These are phyloP conservation scores for Artibeus jamaicensis DNA, from an alignment of 2,797 vertebrate species.

Conservation along the genomic window DNA sequence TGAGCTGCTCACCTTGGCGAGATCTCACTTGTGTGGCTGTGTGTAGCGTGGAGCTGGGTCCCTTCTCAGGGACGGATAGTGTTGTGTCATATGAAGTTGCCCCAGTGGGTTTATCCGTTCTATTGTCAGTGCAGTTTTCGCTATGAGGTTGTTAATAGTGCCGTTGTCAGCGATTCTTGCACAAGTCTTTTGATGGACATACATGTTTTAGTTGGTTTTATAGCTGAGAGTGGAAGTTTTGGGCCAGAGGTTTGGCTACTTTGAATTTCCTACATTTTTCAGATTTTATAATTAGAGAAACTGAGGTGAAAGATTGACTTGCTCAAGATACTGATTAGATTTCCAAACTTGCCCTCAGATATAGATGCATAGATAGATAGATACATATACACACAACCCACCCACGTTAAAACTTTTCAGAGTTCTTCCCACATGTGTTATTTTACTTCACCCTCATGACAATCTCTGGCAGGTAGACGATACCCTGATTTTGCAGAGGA, in stretches of 20 bases:
- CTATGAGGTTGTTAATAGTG: not conserved
- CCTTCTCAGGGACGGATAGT: not conserved
- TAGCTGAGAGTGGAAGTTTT: not conserved
- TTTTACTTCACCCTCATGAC: not conserved
- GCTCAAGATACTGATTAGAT: not conserved
- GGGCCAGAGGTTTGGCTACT: not conserved
- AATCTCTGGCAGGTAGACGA: not conserved
- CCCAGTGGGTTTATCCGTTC: not conserved
- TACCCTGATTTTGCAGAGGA: not conserved
- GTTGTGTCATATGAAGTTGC: not conserved
- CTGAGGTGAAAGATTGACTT: not conserved
- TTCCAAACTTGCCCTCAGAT: not conserved
- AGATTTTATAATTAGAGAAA: conserved; percentile 38
- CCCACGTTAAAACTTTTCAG: not conserved
- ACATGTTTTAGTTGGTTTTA: not conserved
- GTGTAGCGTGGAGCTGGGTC: not conserved
- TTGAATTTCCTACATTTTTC: not conserved
- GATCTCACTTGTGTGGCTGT: not conserved
- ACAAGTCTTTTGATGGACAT: not conserved
- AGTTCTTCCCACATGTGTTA: not conserved
- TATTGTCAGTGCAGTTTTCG: not conserved
- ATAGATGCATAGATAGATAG: not conserved
- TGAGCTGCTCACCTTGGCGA: not conserved
- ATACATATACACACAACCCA: not conserved
- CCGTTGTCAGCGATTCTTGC: not conserved